Evolutionary conservation across 64 coral and sea anemone genomes (phyloP), one percentile per base, ranked within the genome.

Genomic region (Porites australiensis): DNA sequence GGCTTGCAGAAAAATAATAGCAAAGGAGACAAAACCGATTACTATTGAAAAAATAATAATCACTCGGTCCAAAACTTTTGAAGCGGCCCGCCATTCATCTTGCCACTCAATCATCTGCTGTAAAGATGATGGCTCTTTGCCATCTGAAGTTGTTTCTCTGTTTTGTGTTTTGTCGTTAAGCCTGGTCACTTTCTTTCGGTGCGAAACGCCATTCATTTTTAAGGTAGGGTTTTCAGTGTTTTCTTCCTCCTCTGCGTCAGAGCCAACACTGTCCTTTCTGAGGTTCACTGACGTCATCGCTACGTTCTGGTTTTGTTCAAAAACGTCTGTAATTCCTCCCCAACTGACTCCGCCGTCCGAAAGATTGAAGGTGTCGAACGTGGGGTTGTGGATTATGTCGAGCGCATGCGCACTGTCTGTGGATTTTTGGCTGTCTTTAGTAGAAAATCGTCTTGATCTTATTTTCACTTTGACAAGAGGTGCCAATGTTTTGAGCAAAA

Each of bases 51-150:
- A 55, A 19, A 81, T 68, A 8, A 96, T 70, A 55, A 91, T 82
- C 8, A 96, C 47, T 60, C 95, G 82, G 90, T 96, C 95, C n/a
- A 96, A 46, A n/a, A 96, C 95, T 11, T 79, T 81, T 2, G 95
- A 93, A 13, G 95, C 95, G 9, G 80, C 65, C 27, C 78, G 78
- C 95, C 95, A 96, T 20, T 96, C 95, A 23, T 94, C 87, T 87
- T 96, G 90, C 87, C 91, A 94, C 10, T 83, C 94, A 43, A 54
- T 82, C 44, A 75, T 82, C 19, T 92, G 83, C 70, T 92, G 54
- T 1, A 20, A 20, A 3, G 89, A 19, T 46, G 65, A 12, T 21
- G 65, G 44, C 15, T 23, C 48, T 55, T 53, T 61, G 11, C 61
- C 62, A 2, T 69, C 65, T 46, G 67, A 19, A 5, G 53, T 79